Evolutionary conservation across 2,888 invertebrate species (phyloP).

Genomic region (Aspidiotus rigidus): DNA sequence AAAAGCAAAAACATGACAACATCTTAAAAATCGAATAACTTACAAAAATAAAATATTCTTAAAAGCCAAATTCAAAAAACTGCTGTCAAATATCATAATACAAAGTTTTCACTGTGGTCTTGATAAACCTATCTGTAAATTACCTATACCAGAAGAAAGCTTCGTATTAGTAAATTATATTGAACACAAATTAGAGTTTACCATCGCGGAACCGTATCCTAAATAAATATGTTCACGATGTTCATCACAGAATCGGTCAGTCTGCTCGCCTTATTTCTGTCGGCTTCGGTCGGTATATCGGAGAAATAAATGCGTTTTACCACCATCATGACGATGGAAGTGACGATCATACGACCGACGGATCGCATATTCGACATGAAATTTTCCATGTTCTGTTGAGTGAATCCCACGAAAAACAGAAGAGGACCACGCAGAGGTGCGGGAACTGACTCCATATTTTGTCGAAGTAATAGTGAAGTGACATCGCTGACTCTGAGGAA

Average conservation of each 20-base stretch:
- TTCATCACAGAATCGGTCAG: slow-evolving; percentile 10
- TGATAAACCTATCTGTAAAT: no score
- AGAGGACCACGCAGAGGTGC: slow-evolving; percentile 15
- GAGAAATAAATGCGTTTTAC: slow-evolving; percentile 24
- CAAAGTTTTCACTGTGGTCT: no score
- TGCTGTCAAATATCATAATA: no score
- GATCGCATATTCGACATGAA: slow-evolving; percentile 23
- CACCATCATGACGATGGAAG: slow-evolving; percentile 23
- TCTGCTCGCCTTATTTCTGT: slow-evolving; percentile 21
- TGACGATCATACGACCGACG: slow-evolving; percentile 25
- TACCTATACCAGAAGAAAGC: no score
- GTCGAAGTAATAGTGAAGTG: not conserved
- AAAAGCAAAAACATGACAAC: no score
- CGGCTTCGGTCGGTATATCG: slow-evolving; percentile 7
- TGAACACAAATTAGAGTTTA: no score
- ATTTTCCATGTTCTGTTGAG: slow-evolving; percentile 25
- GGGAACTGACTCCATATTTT: slow-evolving; percentile 10
- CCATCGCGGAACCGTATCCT: no score
- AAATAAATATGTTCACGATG: slow-evolving; percentile 12
- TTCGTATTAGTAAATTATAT: no score
- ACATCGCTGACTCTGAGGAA: slow-evolving; percentile 13
- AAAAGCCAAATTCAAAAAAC: no score
- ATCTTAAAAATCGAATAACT: no score
- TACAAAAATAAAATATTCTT: no score
- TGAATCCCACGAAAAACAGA: slow-evolving; percentile 24